Conservation (phyloP, 1,140 invertebrate species). For the Drosophila kanapiae region DNA sequence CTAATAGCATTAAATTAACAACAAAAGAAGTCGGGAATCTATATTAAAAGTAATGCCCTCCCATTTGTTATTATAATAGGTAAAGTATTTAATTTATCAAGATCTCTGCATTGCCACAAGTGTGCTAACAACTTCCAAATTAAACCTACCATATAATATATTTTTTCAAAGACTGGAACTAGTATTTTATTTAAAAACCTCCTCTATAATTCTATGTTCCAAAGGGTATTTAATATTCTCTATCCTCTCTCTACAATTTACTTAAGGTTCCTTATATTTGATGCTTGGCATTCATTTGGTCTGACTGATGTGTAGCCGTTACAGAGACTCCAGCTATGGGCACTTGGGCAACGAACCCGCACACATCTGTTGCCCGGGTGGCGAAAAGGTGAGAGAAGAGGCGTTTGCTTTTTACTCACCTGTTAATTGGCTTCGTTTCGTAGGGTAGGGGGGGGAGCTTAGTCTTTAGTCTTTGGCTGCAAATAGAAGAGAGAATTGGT, state of each 20-base stretch:
- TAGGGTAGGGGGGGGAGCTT: no score
- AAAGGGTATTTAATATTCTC: background rate
- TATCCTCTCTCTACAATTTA: background rate
- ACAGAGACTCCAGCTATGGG: background rate
- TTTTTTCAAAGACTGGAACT: no score
- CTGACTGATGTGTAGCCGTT: background rate
- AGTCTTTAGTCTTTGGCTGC: constrained; percentile 43
- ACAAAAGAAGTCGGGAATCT: background rate
- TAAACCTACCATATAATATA: no score
- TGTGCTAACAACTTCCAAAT: no score
- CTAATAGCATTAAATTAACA: no score
- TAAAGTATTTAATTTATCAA: no score
- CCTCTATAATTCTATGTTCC: background rate
- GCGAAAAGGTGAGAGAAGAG: constrained; percentile 4
- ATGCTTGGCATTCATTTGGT: constrained; percentile 5
- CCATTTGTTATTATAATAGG: no score
- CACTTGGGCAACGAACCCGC: constrained; percentile 28
- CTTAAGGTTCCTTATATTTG: background rate
- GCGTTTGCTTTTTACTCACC: constrained; percentile 29
- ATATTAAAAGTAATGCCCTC: background rate
- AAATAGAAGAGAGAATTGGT: constrained; percentile 2
- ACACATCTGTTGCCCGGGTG: background rate
- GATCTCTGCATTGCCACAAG: no score
- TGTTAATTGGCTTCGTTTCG: constrained; percentile 20
- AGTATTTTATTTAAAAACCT: no score